A percentile compares a stretch with the other conserved stretches of the same genome.
phyloP scores from a whole-genome alignment of 1,140 invertebrate genomes.

The Homarus americanus region DNA sequence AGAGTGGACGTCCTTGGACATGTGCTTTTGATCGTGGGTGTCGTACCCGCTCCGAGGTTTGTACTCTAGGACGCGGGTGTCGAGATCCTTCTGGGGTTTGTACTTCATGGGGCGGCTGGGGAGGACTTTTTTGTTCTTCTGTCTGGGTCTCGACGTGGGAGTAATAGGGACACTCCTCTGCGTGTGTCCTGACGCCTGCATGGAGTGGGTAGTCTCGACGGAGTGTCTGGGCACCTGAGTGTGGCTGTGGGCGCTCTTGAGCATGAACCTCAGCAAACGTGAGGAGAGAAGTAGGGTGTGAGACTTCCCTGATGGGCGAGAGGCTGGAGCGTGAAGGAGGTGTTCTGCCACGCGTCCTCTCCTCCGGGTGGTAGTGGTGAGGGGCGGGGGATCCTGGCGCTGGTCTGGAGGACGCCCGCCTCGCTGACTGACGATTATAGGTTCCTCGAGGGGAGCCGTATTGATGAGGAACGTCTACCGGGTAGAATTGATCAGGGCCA shows the following conservation, averaged over 20 bases:
- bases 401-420: neutral
- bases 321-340: neutral
- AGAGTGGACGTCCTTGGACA: neutral
- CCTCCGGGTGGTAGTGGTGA: neutral
- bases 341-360: neutral
- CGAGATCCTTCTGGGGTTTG: neutral
- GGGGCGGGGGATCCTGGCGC: slow-evolving; percentile 29
- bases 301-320: slow-evolving; percentile 6
- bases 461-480: neutral
- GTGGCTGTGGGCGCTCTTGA: slow-evolving; percentile 15
- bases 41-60: neutral
- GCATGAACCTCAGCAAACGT: slow-evolving; percentile 33
- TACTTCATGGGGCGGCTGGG: neutral
- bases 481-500: neutral
- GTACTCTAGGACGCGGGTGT: neutral
- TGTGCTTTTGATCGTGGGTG: neutral
- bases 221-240: neutral
- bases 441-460: neutral
- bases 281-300: slow-evolving; percentile 11
- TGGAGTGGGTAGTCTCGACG: neutral
- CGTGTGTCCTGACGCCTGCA: neutral
- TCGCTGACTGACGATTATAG: neutral
- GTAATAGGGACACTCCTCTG: neutral
- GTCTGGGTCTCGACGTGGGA: neutral
- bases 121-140: neutral